Percentiles rank a stretch among this genome's conserved stretches.
phyloP scores from a whole-genome alignment of 2,888 invertebrate species.

The Yponomeuta evonymella region DNA sequence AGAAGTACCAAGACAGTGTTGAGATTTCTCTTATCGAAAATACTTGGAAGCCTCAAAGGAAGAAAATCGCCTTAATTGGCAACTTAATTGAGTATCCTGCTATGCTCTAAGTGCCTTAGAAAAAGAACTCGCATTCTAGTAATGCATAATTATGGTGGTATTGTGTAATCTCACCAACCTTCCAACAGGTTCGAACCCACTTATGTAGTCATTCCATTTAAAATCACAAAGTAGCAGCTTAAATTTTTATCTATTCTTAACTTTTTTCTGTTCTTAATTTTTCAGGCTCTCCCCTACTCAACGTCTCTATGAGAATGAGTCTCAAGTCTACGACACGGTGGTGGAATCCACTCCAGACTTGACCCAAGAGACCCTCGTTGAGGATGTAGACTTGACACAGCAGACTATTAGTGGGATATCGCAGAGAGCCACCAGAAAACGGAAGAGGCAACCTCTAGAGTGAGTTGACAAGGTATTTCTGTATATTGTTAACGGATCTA shows the following conservation, averaged over 20 bases:
- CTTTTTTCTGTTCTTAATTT: constrained; percentile 26
- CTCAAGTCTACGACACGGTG: constrained; percentile 24
- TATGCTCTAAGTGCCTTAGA: no score
- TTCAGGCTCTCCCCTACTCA: constrained; percentile 45
- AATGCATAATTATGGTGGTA: not conserved
- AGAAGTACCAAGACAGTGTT: no score
- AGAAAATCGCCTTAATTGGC: no score
- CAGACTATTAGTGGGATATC: constrained; percentile 47
- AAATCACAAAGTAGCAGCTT: no score
- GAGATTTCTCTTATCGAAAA: no score
- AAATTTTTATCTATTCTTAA: no score
- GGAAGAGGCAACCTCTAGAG: constrained; percentile 35
- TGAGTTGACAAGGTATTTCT: not conserved
- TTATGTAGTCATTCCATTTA: no score
- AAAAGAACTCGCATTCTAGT: not conserved
- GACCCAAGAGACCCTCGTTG: constrained; percentile 23
- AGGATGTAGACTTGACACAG: constrained; percentile 32
- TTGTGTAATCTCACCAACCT: no score
- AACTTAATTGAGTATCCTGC: no score
- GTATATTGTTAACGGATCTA: not conserved
- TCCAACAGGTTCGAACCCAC: no score
- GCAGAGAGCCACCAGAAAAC: constrained; percentile 43
- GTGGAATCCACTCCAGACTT: constrained; percentile 22
- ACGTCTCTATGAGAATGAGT: constrained; percentile 16
- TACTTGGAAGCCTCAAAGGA: no score